Base-by-base conservation (phyloP, 2,888 invertebrate genomes). In the Xestia xanthographa region DNA sequence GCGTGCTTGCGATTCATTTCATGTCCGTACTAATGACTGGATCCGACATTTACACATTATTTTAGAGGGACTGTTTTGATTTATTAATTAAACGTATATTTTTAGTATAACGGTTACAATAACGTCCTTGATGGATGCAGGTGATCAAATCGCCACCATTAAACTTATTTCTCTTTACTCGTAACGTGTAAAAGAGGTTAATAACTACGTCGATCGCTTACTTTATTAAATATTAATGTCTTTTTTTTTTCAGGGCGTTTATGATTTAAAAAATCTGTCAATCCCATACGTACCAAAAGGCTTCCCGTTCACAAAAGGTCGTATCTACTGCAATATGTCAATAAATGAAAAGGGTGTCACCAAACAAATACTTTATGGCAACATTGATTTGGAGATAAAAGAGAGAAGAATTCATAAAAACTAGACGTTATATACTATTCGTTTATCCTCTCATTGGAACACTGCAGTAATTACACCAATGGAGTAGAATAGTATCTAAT, bases 371-470 rank as follows among this genome's bases (percentile, higher is more conserved):
- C 17, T 5, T 4, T 0, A 14, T 1, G 41, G 53, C 11, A 43
- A 38, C 20, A 73, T 79, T 11, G 79, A 79, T 34, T 78, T 79
- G 53, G 79, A 79, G 63, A 3, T 79, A 17, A 79, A 72, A 63
- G 12, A 12, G 5, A 26, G 1, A 26, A 56, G 14, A 56, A 56
- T 56, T 56, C 14, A 56, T 14, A 56, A 56, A 14, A 26, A 5
- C 14, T 56, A 56, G 5, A 56, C 11, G 2, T 12, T 56, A 14
- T 6, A 53, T 12, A 26, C 9, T 5, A 53, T 53, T 53, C 4
- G 5, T n/a, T 53, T 26, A 53, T 26, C 4, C 53, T 48, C n/a
- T 53, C 12, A n/a, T 53, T 53, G 12, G 12, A 53, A n/a, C n/a
- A n/a, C 11, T 4, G n/a, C 53, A 8, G 20, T 53, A 12, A n/a